phyloP scores from a whole-genome alignment of 2,797 vertebrate genomes.

The Sebastes miniatus region DNA sequence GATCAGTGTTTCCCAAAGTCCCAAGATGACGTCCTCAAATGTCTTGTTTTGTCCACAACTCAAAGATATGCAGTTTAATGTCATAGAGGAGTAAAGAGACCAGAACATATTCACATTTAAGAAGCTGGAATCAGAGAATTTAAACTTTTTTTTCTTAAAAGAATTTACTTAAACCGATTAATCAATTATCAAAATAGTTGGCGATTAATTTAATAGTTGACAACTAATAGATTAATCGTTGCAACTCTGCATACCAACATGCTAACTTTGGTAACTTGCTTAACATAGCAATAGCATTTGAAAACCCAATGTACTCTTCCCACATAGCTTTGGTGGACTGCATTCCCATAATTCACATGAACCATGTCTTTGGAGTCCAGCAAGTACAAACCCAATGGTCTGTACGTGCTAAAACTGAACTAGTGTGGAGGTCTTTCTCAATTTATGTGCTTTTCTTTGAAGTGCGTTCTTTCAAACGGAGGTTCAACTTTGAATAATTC shows the following conservation, averaged over 20 bases:
- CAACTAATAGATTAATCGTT: no score
- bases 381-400: neutral
- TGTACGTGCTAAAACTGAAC: slow-evolving; percentile 19
- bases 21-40: no score
- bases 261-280: neutral
- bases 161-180: rapidly evolving
- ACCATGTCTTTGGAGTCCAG: slow-evolving; percentile 5
- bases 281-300: neutral
- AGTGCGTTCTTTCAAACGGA: slow-evolving; percentile 28
- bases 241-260: neutral
- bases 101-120: no score
- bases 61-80: no score
- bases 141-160: no score
- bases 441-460: slow-evolving; percentile 57
- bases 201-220: rapidly evolving
- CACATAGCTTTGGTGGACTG: neutral
- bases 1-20: no score
- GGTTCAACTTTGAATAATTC: slow-evolving; percentile 24
- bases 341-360: slow-evolving; percentile 22
- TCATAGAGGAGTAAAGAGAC: no score
- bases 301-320: neutral
- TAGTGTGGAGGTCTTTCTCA: neutral
- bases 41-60: no score
- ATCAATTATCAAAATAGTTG: no score
- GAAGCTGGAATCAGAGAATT: no score